phyloP scores from a whole-genome alignment of 2,888 invertebrate species.

The Acrobeloides nanus region DNA sequence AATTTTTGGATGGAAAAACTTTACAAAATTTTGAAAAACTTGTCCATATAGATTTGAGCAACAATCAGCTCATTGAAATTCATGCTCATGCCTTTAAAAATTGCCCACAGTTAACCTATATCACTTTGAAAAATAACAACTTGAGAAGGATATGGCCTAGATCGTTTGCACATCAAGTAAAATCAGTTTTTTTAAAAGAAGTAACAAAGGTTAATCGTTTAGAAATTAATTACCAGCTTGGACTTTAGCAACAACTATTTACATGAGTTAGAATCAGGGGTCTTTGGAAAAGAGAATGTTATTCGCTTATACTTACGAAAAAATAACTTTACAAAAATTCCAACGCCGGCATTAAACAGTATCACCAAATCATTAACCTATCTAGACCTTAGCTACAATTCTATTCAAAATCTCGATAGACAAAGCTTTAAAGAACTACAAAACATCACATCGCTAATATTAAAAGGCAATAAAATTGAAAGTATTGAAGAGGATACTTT shows the following conservation, averaged over 20 bases:
- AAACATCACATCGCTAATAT: slow-evolving; percentile 31
- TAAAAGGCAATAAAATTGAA: slow-evolving; percentile 40
- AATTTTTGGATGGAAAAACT: slow-evolving; percentile 55
- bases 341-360: slow-evolving; percentile 59
- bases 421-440: slow-evolving; percentile 28
- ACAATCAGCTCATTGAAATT: slow-evolving; percentile 27
- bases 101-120: slow-evolving; percentile 25
- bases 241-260: slow-evolving; percentile 37
- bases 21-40: slow-evolving; percentile 66
- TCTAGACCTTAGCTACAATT: slow-evolving; percentile 74
- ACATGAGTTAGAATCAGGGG: slow-evolving; percentile 28
- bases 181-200: too few species aligned
- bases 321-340: slow-evolving; percentile 68
- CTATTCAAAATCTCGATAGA: slow-evolving; percentile 48
- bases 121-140: slow-evolving; percentile 40
- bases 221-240: slow-evolving; percentile 27
- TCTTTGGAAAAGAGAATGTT: slow-evolving; percentile 60
- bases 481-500: slow-evolving; percentile 46
- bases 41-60: slow-evolving; percentile 63
- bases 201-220: too few species aligned
- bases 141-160: slow-evolving; percentile 38
- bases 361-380: slow-evolving; percentile 62
- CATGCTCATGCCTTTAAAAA: slow-evolving; percentile 60
- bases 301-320: slow-evolving; percentile 66
- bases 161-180: slow-evolving; percentile 41